Evolutionary conservation across 2,888 invertebrate genomes (phyloP), one percentile per base, ranked within the genome.

Genomic region (Brachyopa scutellaris): DNA sequence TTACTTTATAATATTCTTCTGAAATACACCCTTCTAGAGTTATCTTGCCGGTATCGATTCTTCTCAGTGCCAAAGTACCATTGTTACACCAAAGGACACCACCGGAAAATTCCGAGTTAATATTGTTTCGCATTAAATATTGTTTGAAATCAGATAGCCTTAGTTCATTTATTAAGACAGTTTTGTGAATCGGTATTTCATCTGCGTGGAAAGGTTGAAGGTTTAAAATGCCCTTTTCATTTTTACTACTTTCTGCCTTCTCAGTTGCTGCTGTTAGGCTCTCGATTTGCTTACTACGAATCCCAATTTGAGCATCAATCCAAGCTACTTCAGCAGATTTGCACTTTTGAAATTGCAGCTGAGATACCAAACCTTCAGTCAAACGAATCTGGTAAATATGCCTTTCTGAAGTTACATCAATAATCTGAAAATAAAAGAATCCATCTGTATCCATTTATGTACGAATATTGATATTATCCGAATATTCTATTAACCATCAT

Each of bases 321-420:
- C 99, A 99, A 0, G 99, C 97, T n/a, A 99, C 93, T 90, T 99
- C 99, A 0, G 97, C 95, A 87, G 97, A 97, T 85, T 95, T 95
- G 47, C 94, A 94, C 87, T 94, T 94, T 80, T 96, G 95, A 92
- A 99, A 97, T 84, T 94, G 93, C 70, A 99, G 90, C 6, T 96
- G 95, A 0, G 97, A 96, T 84, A 99, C 96, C 77, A 99, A 91
- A 2, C 97, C 95, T 90, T 99, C 99, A 1, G 97, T 97, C 42
- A 99, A 92, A 62, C 97, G 95, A 80, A 98, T 97, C 93, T 99
- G 99, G 90, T 98, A 99, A 86, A 99, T 99, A 87, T 99, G 97
- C 0, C 97, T 97, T 90, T 99, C 99, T 0, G 98, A 98, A 0
- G 99, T 99, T 0, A 97, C 99, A 89, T 99, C 99, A 2, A 99